Evolutionary conservation across 2,113 vertebrate genomes (phyloP).

Genomic region (Gnathonemus longibarbis): DNA sequence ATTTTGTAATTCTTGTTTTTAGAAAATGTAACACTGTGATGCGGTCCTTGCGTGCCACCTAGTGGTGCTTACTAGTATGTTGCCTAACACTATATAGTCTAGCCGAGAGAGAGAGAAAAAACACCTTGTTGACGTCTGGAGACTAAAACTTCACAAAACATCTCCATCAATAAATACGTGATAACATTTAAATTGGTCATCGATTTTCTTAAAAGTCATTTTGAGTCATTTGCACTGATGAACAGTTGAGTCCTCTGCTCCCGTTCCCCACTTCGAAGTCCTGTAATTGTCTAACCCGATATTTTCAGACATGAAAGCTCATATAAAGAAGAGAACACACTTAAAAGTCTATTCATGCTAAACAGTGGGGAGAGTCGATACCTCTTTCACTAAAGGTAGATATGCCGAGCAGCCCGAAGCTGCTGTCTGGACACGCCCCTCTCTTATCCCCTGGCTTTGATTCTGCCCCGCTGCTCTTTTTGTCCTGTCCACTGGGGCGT

Average conservation of each 20-base stretch:
- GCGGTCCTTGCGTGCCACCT: slow-evolving; percentile 38
- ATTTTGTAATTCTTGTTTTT: neutral
- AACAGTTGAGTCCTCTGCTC: neutral
- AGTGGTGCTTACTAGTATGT: slow-evolving; percentile 27
- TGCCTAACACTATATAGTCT: neutral
- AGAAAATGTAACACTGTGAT: neutral
- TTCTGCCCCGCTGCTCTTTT: neutral
- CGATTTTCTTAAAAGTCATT: neutral
- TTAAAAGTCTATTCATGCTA: slow-evolving; percentile 17
- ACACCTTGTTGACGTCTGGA: neutral
- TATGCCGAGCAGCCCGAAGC: neutral
- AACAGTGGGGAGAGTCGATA: slow-evolving; percentile 14
- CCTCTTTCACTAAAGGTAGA: neutral
- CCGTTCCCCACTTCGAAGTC: neutral
- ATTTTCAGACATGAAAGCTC: slow-evolving; percentile 10
- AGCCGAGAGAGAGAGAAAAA: neutral
- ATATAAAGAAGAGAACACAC: neutral
- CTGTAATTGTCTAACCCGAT: neutral
- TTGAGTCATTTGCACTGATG: neutral
- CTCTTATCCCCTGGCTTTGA: neutral
- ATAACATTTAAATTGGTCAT: neutral
- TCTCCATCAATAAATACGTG: neutral
- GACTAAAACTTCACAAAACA: neutral
- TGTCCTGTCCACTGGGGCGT: slow-evolving; percentile 12
- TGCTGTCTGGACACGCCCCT: slow-evolving; percentile 1